Conservation (phyloP, 2,888 invertebrate species). For the Eledona agricola region DNA sequence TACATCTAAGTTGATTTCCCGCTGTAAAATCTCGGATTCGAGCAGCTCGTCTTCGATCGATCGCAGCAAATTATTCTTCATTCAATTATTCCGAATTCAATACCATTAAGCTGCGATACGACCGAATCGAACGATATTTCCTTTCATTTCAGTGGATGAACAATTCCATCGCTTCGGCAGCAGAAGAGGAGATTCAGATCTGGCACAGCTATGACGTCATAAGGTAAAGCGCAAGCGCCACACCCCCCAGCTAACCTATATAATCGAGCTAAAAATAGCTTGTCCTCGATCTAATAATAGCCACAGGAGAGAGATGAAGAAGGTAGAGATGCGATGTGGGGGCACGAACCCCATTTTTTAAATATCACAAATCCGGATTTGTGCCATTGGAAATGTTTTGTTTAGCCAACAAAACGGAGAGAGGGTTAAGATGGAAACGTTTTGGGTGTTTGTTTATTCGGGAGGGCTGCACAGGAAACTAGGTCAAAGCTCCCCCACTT, state of each 20-base stretch:
- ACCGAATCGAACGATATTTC: slow-evolving; percentile 10
- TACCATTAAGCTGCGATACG: slow-evolving; percentile 6
- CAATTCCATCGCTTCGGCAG: slow-evolving; percentile 43
- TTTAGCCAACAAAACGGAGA: too few species aligned
- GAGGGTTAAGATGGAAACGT: slow-evolving; percentile 6
- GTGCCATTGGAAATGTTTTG: too few species aligned
- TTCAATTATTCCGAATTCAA: slow-evolving; percentile 5
- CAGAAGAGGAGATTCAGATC: slow-evolving; percentile 40
- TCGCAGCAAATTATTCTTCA: slow-evolving; percentile 9
- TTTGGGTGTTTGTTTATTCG: slow-evolving; percentile 26
- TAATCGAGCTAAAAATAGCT: slow-evolving; percentile 61
- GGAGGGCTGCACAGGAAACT: slow-evolving; percentile 31
- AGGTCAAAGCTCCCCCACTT: slow-evolving; percentile 40
- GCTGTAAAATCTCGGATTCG: slow-evolving; percentile 1
- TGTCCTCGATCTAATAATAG: slow-evolving; percentile 64
- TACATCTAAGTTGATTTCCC: slow-evolving; percentile 14
- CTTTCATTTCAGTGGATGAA: slow-evolving; percentile 33
- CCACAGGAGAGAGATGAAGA: slow-evolving; percentile 46
- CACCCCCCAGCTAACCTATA: slow-evolving; percentile 59
- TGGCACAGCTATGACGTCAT: slow-evolving; percentile 63
- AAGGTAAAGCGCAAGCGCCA: slow-evolving; percentile 55
- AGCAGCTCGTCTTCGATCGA: slow-evolving; percentile 11
- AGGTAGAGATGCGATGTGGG: slow-evolving; percentile 9
- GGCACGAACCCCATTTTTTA: too few species aligned
- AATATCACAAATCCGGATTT: too few species aligned